A percentile compares a stretch with the other conserved stretches of the same genome.
These are phyloP conservation scores for Ceyx margarethae DNA, from an alignment of 2,113 vertebrate species.

Conservation along the genomic window DNA sequence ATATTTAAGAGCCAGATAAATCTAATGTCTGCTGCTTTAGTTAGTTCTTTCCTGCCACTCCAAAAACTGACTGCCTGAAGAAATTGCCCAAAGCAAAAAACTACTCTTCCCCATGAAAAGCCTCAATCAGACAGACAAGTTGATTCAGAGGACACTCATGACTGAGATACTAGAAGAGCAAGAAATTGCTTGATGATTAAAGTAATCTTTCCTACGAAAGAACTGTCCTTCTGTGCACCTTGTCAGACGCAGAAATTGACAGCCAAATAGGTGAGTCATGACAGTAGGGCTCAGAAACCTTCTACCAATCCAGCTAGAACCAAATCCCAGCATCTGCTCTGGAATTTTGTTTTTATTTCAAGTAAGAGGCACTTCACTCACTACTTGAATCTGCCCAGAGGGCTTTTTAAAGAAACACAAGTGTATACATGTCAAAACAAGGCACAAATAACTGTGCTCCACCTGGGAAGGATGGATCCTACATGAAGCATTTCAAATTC, in stretches of 20 bases:
- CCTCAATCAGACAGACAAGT: neutral
- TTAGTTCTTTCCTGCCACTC: neutral
- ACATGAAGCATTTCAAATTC: neutral
- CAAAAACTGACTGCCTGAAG: neutral
- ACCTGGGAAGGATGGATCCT: neutral
- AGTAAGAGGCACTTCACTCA: neutral
- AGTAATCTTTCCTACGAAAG: neutral
- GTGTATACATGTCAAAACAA: neutral
- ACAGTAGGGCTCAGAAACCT: neutral
- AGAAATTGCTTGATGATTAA: neutral
- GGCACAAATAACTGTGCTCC: neutral
- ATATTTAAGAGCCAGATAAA: neutral
- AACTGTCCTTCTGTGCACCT: neutral
- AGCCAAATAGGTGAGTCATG: neutral
- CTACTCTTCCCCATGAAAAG: neutral
- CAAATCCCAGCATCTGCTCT: neutral
- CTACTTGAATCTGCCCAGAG: neutral
- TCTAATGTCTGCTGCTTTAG: neutral
- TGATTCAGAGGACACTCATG: neutral
- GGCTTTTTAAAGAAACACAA: neutral
- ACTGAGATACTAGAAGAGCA: neutral
- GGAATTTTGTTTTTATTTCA: slow-evolving; percentile 14
- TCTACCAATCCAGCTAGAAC: neutral
- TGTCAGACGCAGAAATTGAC: neutral
- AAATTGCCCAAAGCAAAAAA: neutral